Base-by-base conservation (phyloP, 2,113 vertebrate species). In the Madoqua kirkii region DNA sequence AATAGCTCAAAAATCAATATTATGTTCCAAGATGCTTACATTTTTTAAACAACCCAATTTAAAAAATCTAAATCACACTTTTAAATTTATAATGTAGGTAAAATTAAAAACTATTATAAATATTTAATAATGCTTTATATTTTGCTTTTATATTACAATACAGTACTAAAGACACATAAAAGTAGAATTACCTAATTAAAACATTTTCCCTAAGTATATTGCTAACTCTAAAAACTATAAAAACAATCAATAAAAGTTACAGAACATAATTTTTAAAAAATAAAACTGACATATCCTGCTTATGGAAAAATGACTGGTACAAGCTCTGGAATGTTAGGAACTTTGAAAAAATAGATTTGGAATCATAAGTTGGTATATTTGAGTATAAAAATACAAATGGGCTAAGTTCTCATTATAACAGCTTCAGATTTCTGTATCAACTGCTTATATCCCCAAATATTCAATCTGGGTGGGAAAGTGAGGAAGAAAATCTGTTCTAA, bases 21-120 rank as follows among this genome's bases (percentile, higher is more conserved):
- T 78, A 83, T 88, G 33, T 55, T 95, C 40, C 33, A 78, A 52
- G 54, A 91, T 96, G 71, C 31, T 93, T 83, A 14, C 45, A 95
- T 50, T 81, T 91, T 62, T 45, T 95, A 94, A 96, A 94, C 43
- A 96, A 97, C 40, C 85, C 94, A 97, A 60, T 91, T 86, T 11
- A 95, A 97, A 97, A 96, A 95, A 96, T 59, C 87, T 25, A 97
- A 86, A 55, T 97, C 82, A 96, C 27, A 95, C 93, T 83, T 96
- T 94, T n/a, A 95, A 96, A 96, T 89, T 95, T 57, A 81, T 88
- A 89, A 85, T 88, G 87, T 67, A 91, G n/a, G 31, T 55, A 87
- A 96, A 97, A 96, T 95, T 89, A 64, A 96, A 96, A 91, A 91
- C 36, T 91, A 62, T 67, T 94, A 89, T 93, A 95, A 96, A 95